Percentiles rank a stretch among this genome's conserved stretches.
These are phyloP conservation scores for Amblyraja radiata DNA, from an alignment of 2,797 vertebrate species.

Conservation along the genomic window DNA sequence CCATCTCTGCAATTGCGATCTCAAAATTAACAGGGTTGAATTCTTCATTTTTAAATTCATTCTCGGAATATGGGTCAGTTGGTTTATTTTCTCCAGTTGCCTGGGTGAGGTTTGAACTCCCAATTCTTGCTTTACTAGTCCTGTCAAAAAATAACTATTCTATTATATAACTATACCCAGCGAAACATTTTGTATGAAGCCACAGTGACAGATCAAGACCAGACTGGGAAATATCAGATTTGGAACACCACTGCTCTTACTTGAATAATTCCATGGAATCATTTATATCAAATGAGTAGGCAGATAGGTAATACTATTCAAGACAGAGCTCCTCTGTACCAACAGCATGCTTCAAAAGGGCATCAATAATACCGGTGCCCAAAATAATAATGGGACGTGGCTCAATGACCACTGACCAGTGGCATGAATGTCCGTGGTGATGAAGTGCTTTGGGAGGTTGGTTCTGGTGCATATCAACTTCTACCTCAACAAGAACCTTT, in stretches of 20 bases:
- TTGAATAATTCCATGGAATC: background rate
- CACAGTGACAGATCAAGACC: background rate
- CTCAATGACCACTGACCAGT: too few species aligned
- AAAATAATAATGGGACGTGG: too few species aligned
- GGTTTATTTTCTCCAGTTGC: background rate
- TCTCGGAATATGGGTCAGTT: background rate
- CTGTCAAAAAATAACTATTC: background rate
- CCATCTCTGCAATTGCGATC: background rate
- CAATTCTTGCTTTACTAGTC: background rate
- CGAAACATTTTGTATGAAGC: background rate
- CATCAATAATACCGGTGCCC: too few species aligned
- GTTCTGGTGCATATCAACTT: too few species aligned
- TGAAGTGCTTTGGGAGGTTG: too few species aligned
- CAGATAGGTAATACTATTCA: too few species aligned
- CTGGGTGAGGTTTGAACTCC: background rate
- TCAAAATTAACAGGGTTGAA: background rate
- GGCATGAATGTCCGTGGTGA: too few species aligned
- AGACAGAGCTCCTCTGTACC: background rate
- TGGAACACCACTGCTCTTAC: background rate
- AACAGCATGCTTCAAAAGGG: background rate
- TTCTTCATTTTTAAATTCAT: background rate
- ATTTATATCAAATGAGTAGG: background rate
- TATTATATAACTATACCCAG: background rate
- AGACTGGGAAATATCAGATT: background rate
- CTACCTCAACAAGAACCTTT: too few species aligned